Base-by-base conservation (phyloP, 2,888 invertebrate species). In the Andrena haemorrhoa region DNA sequence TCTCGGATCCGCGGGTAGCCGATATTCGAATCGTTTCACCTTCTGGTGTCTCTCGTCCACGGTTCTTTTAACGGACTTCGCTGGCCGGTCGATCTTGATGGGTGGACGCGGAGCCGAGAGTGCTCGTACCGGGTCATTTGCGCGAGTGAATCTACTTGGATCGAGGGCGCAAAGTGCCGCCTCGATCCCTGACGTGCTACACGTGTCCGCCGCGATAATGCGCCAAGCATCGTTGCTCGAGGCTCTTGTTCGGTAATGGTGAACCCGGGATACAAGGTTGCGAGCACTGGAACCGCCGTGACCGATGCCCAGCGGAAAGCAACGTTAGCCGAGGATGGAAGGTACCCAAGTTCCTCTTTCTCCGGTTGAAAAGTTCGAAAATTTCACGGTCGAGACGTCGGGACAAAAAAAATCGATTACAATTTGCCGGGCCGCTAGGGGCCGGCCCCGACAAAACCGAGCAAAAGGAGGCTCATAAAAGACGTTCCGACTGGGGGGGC, bases 401-500 rank as follows among this genome's bases (percentile, higher is more conserved):
- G 35, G 23, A 35, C 49, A 68, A 78, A 78, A 78, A 78, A 73
- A 73, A 33, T 64, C 65, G 47, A 41, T 79, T 69, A 65, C 69
- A 79, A 74, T 74, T 73, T 74, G 80, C 69, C 68, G 49, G 31
- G 68, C 20, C 33, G 56, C n/a, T 8, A 56, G 72, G 65, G 73
- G 60, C 49, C 16, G 20, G 53, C 31, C 31, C 29, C 12, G 68
- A 33, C n/a, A 61, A 75, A 75, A 79, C 51, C 31, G 65, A 79
- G 66, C 53, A 79, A 81, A 82, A 76, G 71, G 71, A 82, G 69
- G 58, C 26, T 23, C 6, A 26, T 35, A 47, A 53, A 70, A 70
- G 61, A 58, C 72, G 71, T 66, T 61, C 68, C 68, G 69, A 35
- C 66, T 68, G 60, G 49, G 56, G 29, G 49, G 74, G 51, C 53